These are phyloP conservation scores for Campaea margaritaria DNA, from an alignment of 2,888 invertebrate species.

Conservation along the genomic window DNA sequence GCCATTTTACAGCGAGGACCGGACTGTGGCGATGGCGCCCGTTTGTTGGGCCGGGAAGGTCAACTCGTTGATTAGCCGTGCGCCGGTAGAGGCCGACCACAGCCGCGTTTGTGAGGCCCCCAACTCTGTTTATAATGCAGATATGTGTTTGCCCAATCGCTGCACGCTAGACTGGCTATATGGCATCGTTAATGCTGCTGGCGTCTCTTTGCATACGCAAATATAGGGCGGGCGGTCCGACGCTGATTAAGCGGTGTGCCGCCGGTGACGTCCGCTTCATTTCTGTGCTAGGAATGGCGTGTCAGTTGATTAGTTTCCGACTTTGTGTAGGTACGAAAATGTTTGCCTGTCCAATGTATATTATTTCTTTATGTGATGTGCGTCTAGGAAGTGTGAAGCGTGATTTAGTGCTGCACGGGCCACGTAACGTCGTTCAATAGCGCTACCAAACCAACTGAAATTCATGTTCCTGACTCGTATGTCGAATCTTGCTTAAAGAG, in stretches of 20 bases:
- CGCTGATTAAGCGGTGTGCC: conserved; percentile 83
- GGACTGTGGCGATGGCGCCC: conserved; percentile 60
- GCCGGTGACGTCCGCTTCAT: conserved; percentile 73
- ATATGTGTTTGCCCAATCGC: conserved; percentile 86
- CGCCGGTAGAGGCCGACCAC: conserved; percentile 83
- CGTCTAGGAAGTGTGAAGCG: conserved; percentile 1
- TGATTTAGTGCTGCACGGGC: conserved; percentile 4
- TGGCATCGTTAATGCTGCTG: conserved; percentile 85
- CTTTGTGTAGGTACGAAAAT: conserved; percentile 45
- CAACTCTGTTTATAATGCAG: conserved; percentile 85
- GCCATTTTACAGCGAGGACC: conserved; percentile 57
- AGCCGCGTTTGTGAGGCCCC: conserved; percentile 82
- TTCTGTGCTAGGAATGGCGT: conserved; percentile 70
- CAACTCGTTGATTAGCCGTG: conserved; percentile 83
- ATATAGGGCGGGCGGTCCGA: conserved; percentile 82
- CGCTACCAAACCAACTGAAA: not conserved
- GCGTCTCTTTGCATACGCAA: conserved; percentile 86
- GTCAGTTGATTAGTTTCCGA: conserved; percentile 72
- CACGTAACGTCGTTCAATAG: not conserved
- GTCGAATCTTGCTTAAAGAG: no score
- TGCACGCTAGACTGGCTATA: conserved; percentile 84
- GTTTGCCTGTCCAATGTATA: conserved; percentile 5
- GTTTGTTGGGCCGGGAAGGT: conserved; percentile 81
- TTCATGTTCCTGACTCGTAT: not conserved
- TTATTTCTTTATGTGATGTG: conserved; percentile 4